phyloP scores from a whole-genome alignment of 2,888 invertebrate genomes.

The Prenolepis imparis region DNA sequence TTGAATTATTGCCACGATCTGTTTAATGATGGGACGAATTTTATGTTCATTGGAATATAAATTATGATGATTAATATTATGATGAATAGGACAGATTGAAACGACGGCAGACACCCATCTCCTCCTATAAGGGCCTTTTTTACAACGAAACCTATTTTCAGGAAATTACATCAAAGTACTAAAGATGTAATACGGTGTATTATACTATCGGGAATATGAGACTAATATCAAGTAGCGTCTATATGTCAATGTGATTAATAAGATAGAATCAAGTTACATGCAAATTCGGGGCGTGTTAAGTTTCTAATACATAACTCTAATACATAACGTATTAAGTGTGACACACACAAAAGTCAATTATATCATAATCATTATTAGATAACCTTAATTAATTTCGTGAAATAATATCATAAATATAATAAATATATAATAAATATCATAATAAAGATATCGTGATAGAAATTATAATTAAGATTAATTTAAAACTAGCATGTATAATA shows the following conservation, averaged over 20 bases:
- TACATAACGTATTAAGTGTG: neutral
- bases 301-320: neutral
- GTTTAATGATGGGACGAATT: neutral
- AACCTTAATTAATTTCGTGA: constrained; percentile 15
- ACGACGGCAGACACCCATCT: neutral
- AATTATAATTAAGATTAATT: neutral
- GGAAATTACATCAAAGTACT: neutral
- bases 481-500: neutral
- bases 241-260: constrained; percentile 19
- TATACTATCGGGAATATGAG: neutral
- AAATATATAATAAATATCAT: neutral
- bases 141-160: neutral
- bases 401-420: neutral
- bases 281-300: constrained; percentile 13
- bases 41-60: neutral
- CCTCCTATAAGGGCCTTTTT: neutral
- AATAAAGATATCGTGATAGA: neutral
- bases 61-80: neutral
- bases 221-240: neutral
- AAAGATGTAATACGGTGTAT: neutral
- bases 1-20: no score
- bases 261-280: constrained; percentile 20
- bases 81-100: neutral
- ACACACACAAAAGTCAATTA: neutral
- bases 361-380: neutral